Percentiles rank a stretch among this genome's conserved stretches.
These are phyloP conservation scores for Psammodynastes pulverulentus DNA, from an alignment of 2,113 vertebrate genomes.

Conservation along the genomic window DNA sequence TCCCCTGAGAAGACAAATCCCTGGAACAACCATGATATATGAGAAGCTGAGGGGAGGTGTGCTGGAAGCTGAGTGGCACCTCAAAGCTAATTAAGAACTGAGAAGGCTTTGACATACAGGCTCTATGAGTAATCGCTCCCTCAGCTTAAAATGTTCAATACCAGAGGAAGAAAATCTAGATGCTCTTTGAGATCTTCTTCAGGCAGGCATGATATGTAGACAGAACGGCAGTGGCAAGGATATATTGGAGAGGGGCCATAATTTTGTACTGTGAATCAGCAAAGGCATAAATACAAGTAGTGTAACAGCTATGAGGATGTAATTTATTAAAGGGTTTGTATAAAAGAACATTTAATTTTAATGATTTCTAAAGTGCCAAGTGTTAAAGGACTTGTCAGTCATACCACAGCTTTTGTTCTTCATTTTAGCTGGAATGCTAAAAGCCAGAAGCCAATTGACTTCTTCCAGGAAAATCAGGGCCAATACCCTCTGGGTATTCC, in stretches of 20 bases:
- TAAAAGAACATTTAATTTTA: neutral
- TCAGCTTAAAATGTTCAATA: neutral
- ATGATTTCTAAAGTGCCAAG: neutral
- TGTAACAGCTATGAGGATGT: neutral
- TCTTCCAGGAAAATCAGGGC: neutral
- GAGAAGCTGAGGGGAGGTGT: neutral
- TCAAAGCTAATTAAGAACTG: neutral
- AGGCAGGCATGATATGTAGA: neutral
- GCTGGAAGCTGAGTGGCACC: neutral
- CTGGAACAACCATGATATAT: neutral
- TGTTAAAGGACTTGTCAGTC: neutral
- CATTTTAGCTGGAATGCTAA: neutral
- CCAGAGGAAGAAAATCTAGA: constrained; percentile 40
- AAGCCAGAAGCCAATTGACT: neutral
- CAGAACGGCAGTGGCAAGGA: neutral
- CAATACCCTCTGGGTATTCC: neutral
- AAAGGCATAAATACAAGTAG: neutral
- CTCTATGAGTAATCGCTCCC: no score
- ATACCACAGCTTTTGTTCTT: neutral
- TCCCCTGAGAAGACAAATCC: neutral
- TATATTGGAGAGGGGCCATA: neutral
- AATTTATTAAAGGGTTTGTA: neutral
- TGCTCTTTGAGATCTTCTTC: neutral
- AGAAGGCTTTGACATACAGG: neutral
- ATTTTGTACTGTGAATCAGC: neutral